Evolutionary conservation across 1,140 invertebrate genomes (phyloP), one percentile per base, ranked within the genome.

Genomic region (Bactericera cockerelli): DNA sequence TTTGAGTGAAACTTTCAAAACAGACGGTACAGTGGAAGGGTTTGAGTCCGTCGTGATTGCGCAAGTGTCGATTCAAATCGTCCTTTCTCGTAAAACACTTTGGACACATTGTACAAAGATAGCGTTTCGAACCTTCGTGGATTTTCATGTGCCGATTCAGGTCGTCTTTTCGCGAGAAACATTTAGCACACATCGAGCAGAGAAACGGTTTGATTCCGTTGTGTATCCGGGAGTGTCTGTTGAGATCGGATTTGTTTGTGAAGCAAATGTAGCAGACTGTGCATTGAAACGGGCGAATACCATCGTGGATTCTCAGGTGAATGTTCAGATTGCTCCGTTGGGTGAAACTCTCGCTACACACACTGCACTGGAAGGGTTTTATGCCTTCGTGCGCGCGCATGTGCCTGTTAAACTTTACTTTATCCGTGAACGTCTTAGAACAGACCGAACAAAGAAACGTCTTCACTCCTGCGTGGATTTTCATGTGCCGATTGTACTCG

Each of bases 251-350:
- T 11, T 26, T 56, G 25, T 56, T 24, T n/a, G 22, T 56, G 25
- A 56, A 56, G 26, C 22, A 26, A 6, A 56, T 24, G 25, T n/a
- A 56, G 22, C 26, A 56, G 3, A 56, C 55, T 6, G 3, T 26
- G 22, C 67, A 68, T 11, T 61, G 28, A 38, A 28, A 68, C 26
- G 63, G 66, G 33, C 64, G 67, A 24, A 65, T 57, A n/a, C 65
- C 65, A 10, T 61, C 62, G 58, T 69, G 68, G 14, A 62, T 60
- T 22, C 64, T 55, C 36, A 63, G 63, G 57, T 70, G 69, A 26
- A 59, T 62, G 11, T 62, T 65, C n/a, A 69, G 42, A 26, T 63
- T 54, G 58, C 59, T 59, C 25, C 59, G 62, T 31, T 58, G 56
- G 2, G 57, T 26, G 62, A 67, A 68, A 19, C 33, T 6, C 55